These are phyloP conservation scores for Dromius quadrimaculatus DNA, from an alignment of 2,888 invertebrate species.

Conservation along the genomic window DNA sequence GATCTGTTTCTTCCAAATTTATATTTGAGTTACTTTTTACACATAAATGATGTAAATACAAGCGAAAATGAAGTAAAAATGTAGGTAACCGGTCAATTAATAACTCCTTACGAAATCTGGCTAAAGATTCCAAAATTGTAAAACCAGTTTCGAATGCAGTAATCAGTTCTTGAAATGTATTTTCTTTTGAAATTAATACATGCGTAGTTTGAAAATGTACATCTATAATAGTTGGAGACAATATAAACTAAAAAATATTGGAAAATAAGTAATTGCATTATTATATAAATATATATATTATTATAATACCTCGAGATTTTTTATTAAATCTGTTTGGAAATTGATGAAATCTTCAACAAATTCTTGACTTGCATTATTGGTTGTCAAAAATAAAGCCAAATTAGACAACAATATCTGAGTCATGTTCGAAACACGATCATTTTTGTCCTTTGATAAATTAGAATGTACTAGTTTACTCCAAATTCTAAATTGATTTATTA, in stretches of 20 bases:
- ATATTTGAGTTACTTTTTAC: slow-evolving; percentile 58
- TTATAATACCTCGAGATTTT: slow-evolving; percentile 59
- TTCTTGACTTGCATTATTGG: slow-evolving; percentile 51
- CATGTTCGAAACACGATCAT: slow-evolving; percentile 58
- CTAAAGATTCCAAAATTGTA: slow-evolving; percentile 60
- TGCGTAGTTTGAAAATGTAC: slow-evolving; percentile 58
- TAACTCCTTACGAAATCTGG: slow-evolving; percentile 61
- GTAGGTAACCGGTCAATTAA: slow-evolving; percentile 63
- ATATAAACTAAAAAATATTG: slow-evolving; percentile 61
- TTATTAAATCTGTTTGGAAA: slow-evolving; percentile 60
- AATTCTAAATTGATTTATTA: slow-evolving; percentile 50
- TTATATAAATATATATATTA: slow-evolving; percentile 30
- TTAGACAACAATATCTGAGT: slow-evolving; percentile 59
- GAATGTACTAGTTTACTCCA: slow-evolving; percentile 61
- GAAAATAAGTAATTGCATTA: slow-evolving; percentile 55
- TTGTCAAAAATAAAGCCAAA: slow-evolving; percentile 56
- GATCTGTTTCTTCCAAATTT: slow-evolving; percentile 53
- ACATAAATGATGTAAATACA: slow-evolving; percentile 60
- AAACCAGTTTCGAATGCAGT: slow-evolving; percentile 57
- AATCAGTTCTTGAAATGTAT: slow-evolving; percentile 56
- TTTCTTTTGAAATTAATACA: slow-evolving; percentile 55
- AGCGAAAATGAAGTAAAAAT: slow-evolving; percentile 63
- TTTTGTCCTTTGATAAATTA: slow-evolving; percentile 61
- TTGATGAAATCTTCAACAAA: slow-evolving; percentile 59
- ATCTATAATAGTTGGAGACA: slow-evolving; percentile 61